Evolutionary conservation across 2,113 vertebrate species (phyloP).

Genomic region (Rhodinocichla rosea): DNA sequence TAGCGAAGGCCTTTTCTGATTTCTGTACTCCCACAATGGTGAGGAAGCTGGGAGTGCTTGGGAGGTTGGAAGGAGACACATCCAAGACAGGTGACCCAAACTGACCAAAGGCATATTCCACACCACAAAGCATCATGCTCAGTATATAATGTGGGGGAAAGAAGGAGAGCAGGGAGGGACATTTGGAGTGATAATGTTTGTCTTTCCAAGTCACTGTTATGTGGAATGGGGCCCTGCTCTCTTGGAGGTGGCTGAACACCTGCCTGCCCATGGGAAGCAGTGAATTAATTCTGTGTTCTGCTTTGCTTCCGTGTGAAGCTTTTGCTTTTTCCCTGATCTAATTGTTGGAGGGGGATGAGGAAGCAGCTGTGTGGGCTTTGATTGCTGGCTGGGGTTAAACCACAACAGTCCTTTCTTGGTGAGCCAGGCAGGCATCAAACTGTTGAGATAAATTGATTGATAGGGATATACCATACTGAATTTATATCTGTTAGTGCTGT

Average conservation of each 20-base stretch:
- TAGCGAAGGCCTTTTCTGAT: not conserved
- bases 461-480: not conserved
- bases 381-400: not conserved
- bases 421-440: not conserved
- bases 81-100: not conserved
- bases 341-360: too few species aligned
- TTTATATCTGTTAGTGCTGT: not conserved
- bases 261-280: not conserved
- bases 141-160: not conserved
- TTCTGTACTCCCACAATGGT: fast-evolving
- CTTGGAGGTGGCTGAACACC: not conserved
- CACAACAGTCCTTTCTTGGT: not conserved
- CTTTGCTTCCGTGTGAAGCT: not conserved
- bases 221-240: not conserved
- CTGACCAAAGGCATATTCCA: not conserved
- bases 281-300: not conserved
- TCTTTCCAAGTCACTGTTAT: not conserved
- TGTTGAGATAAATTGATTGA: not conserved
- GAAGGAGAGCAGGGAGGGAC: not conserved
- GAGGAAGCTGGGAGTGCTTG: fast-evolving
- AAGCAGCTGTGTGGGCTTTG: not conserved
- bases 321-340: not conserved
- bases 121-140: fast-evolving
- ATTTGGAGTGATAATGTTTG: not conserved
- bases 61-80: not conserved